Conservation (phyloP, 2,113 vertebrate genomes). For the Prochilodus magdalenae region DNA sequence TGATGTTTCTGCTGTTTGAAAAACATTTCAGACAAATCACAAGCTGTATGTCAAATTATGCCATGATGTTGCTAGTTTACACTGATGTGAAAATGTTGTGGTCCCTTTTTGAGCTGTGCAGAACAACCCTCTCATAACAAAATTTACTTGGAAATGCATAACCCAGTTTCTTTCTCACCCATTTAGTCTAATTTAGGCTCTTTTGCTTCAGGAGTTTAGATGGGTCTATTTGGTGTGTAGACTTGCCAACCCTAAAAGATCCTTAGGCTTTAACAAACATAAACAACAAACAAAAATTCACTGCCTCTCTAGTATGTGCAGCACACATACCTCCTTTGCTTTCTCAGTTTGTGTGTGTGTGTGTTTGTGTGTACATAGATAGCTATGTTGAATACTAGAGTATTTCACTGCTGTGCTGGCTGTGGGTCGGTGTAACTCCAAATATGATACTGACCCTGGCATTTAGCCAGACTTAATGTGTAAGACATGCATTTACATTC, state of each 20-base stretch:
- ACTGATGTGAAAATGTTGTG: not conserved
- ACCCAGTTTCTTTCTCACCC: slow-evolving; percentile 6
- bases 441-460: not conserved
- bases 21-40: not conserved
- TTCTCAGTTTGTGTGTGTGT: not conserved
- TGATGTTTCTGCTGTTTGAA: not conserved
- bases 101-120: not conserved
- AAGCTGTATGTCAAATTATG: not conserved
- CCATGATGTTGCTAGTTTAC: not conserved
- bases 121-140: not conserved
- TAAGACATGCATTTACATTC: not conserved
- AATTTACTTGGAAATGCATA: not conserved
- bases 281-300: not conserved
- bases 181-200: slow-evolving; percentile 3
- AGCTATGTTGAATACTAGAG: no score
- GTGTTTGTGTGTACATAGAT: no score
- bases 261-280: not conserved
- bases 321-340: not conserved
- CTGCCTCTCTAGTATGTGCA: not conserved
- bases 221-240: not conserved
- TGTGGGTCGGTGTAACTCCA: not conserved
- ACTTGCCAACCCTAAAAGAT: not conserved
- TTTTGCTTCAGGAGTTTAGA: not conserved
- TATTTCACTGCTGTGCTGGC: not conserved
- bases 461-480: not conserved